Evolutionary conservation across 1,140 invertebrate genomes (phyloP).

Genomic region (Neotoxoptera formosana): DNA sequence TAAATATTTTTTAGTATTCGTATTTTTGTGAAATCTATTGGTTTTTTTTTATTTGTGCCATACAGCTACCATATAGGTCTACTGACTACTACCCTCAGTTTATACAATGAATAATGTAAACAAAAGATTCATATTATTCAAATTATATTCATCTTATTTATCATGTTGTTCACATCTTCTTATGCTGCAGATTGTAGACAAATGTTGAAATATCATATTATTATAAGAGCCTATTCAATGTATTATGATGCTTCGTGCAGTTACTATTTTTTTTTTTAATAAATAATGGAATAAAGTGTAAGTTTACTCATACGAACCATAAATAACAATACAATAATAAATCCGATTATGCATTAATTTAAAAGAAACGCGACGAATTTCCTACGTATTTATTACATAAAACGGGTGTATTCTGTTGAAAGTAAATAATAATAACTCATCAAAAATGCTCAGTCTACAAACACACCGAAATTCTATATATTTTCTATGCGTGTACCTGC

Average conservation of each 20-base stretch:
- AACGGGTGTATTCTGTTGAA: not conserved
- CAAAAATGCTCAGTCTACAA: not conserved
- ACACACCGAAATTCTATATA: not conserved
- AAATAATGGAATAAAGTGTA: constrained; percentile 4
- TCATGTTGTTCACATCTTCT: not conserved
- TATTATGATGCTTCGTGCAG: not conserved
- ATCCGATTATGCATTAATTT: not conserved
- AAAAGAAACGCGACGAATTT: not conserved
- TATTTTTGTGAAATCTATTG: not conserved
- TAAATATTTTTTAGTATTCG: not conserved
- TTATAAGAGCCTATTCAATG: not conserved
- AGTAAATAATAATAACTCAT: not conserved
- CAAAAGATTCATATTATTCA: constrained; percentile 13
- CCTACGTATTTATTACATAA: not conserved
- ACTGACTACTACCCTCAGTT: constrained; percentile 15
- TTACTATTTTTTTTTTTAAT: not conserved
- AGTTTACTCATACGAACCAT: not conserved
- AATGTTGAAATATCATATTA: not conserved
- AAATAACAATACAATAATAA: not conserved
- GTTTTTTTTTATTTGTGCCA: not conserved
- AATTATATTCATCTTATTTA: constrained; percentile 2
- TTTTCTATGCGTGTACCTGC: not conserved
- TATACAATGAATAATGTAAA: constrained; percentile 34
- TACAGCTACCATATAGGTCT: not conserved
- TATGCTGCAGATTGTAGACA: not conserved